phyloP scores from a whole-genome alignment of 2,888 invertebrate species.

The Quadriops clusia region DNA sequence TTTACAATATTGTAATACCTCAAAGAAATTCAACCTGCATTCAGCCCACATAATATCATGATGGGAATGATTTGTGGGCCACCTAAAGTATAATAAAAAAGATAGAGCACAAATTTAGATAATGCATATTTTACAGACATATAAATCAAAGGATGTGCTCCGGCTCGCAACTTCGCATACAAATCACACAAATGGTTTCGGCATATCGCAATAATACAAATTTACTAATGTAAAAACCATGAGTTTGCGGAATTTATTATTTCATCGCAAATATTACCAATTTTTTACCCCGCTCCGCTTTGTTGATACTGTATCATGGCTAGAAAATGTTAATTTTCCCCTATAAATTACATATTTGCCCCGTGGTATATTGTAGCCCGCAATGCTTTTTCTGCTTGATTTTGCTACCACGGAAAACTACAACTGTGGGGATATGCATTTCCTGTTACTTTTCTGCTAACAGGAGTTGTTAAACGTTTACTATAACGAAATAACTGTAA shows the following conservation, averaged over 20 bases:
- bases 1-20: conserved; percentile 7
- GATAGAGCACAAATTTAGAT: conserved; percentile 36
- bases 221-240: conserved; percentile 26
- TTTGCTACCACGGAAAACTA: too few relatives aligned
- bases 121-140: conserved; percentile 36
- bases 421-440: too few relatives aligned
- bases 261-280: conserved; percentile 10
- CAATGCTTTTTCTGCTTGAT: too few relatives aligned
- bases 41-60: conserved; percentile 17
- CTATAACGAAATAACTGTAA: too few relatives aligned
- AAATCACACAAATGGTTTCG: conserved; percentile 27
- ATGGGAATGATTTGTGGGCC: conserved; percentile 32
- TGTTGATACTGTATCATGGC: too few relatives aligned
- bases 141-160: conserved; percentile 35
- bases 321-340: neutral
- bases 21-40: conserved; percentile 15
- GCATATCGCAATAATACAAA: conserved; percentile 27
- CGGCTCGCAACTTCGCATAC: conserved; percentile 30
- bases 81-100: conserved; percentile 36
- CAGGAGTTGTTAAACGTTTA: too few relatives aligned
- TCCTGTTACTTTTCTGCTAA: too few relatives aligned
- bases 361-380: too few relatives aligned
- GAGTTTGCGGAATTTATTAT: conserved; percentile 17
- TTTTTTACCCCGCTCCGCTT: too few relatives aligned
- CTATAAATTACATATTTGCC: too few relatives aligned